Conservation (phyloP, 1,140 invertebrate species). For the Laupala kohalensis region DNA sequence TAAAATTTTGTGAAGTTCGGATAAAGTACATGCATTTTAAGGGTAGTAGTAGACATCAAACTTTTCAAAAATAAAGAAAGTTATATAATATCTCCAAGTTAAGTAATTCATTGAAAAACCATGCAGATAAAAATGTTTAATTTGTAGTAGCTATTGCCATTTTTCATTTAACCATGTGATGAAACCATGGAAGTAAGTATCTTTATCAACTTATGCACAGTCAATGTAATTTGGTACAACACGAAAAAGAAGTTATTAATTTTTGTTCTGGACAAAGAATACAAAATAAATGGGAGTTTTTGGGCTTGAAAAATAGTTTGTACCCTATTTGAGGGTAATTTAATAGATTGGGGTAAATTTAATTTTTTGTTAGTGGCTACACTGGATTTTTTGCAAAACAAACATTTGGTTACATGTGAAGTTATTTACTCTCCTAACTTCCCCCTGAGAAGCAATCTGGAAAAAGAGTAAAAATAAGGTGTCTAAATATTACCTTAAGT, state of each 20-base stretch:
- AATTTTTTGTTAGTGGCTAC: slow-evolving; percentile 8
- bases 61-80: too few species aligned
- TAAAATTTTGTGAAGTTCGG: too few species aligned
- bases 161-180: too few species aligned
- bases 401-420: slow-evolving; percentile 4
- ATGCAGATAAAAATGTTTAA: too few species aligned
- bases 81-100: too few species aligned
- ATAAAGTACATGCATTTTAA: too few species aligned
- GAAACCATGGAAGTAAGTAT: too few species aligned
- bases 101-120: too few species aligned
- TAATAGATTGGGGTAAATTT: slow-evolving; percentile 9
- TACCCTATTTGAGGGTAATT: slow-evolving; percentile 8
- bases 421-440: slow-evolving; percentile 8
- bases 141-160: too few species aligned
- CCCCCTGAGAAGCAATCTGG: not conserved
- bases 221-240: slow-evolving; percentile 12
- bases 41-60: too few species aligned
- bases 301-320: slow-evolving; percentile 4
- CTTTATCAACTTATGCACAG: too few species aligned
- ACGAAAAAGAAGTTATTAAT: slow-evolving; percentile 13
- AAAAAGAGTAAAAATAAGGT: slow-evolving; percentile 9
- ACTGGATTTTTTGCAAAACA: slow-evolving; percentile 7
- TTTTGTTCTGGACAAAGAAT: slow-evolving; percentile 9
- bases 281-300: slow-evolving; percentile 9
- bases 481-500: slow-evolving; percentile 4